Percentiles rank a stretch among this genome's conserved stretches.
phyloP scores from a whole-genome alignment of 2,888 invertebrate species.

The Catotricha subobsoleta region DNA sequence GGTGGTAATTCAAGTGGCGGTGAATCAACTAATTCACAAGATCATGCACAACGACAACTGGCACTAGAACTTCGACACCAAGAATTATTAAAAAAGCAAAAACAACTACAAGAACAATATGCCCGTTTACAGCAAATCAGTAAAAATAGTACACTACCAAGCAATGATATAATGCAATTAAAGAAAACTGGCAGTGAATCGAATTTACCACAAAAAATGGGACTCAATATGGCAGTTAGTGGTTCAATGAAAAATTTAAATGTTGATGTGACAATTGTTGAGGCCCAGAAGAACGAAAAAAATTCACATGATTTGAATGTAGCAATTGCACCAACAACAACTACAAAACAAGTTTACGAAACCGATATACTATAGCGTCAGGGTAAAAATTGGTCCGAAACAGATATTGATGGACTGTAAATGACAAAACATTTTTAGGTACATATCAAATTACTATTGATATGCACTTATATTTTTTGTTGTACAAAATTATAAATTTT shows the following conservation, averaged over 20 bases:
- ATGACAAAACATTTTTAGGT: no score
- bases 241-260: constrained; percentile 19
- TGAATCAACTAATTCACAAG: constrained; percentile 57
- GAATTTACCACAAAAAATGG: constrained; percentile 68
- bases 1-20: constrained; percentile 51
- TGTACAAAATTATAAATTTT: neutral
- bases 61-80: constrained; percentile 75
- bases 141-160: constrained; percentile 47
- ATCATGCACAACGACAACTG: constrained; percentile 51
- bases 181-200: constrained; percentile 83
- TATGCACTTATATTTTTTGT: neutral
- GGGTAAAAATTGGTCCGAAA: constrained; percentile 26
- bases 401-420: constrained; percentile 22
- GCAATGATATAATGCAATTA: constrained; percentile 37
- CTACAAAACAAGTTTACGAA: constrained; percentile 72
- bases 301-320: constrained; percentile 12
- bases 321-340: constrained; percentile 32
- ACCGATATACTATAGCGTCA: constrained; percentile 80
- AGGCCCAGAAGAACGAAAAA: constrained; percentile 11
- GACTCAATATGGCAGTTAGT: constrained; percentile 36
- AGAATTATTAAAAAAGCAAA: constrained; percentile 72
- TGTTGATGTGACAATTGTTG: constrained; percentile 12
- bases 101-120: constrained; percentile 79
- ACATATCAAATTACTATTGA: no score
- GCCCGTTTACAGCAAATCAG: constrained; percentile 76